A percentile compares a stretch with the other conserved stretches of the same genome.
These are phyloP conservation scores for Ammodytes marinus DNA, from an alignment of 2,113 vertebrate genomes.

Conservation along the genomic window DNA sequence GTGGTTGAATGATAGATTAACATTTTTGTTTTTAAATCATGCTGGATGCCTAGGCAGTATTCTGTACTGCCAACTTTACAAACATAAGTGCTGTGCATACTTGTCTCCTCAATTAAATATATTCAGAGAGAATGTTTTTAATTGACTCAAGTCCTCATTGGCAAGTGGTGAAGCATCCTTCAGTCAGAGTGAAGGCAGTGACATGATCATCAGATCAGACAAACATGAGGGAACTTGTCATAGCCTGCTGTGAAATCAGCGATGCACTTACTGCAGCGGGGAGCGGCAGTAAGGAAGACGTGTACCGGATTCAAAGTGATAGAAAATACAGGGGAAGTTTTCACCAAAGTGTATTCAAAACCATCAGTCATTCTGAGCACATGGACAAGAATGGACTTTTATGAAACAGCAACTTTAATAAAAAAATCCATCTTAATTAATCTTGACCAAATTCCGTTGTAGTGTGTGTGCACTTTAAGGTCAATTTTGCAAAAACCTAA, in stretches of 20 bases:
- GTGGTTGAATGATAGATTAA: constrained; percentile 1
- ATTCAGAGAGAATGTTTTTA: constrained; percentile 14
- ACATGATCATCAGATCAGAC: constrained; percentile 32
- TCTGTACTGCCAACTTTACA: background rate
- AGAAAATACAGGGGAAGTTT: background rate
- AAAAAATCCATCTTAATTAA: background rate
- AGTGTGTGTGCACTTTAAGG: background rate
- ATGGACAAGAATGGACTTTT: background rate
- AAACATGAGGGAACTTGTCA: constrained; percentile 1
- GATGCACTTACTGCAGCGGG: constrained; percentile 16
- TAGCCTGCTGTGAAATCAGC: constrained; percentile 13
- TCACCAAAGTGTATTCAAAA: background rate
- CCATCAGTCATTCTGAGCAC: background rate
- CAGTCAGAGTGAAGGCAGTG: background rate
- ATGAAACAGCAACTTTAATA: background rate
- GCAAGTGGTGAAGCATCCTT: background rate
- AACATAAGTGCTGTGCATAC: background rate
- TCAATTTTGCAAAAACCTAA: background rate
- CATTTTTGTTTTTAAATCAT: constrained; percentile 4
- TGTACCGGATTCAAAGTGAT: background rate
- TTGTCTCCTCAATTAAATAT: constrained; percentile 22
- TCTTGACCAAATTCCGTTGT: background rate
- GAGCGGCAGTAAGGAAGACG: background rate
- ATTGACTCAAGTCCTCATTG: constrained; percentile 1
- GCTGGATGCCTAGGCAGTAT: background rate